Conservation (phyloP, 2,797 vertebrate genomes). For the Schizopygopsis malacanthus region DNA sequence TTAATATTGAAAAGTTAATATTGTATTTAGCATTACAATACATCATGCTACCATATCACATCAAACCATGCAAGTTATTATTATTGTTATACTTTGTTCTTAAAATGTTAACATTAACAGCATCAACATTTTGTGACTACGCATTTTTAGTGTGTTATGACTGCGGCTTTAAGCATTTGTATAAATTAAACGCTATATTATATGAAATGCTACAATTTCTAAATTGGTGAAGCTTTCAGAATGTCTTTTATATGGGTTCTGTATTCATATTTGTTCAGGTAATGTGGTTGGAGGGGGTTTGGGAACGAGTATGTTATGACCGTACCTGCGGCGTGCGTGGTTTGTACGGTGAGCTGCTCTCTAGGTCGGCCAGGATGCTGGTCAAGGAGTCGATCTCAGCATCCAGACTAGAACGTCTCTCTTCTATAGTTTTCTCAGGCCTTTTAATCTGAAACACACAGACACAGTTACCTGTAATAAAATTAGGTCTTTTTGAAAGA, state of each 20-base stretch:
- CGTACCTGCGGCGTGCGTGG: constrained; percentile 84
- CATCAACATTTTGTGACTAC: neutral
- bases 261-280: neutral
- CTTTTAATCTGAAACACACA: constrained; percentile 80
- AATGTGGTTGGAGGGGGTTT: neutral
- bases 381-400: constrained; percentile 97
- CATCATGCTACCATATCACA: neutral
- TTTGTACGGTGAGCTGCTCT: constrained; percentile 96
- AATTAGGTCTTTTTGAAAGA: constrained; percentile 19
- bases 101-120: no score
- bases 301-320: neutral
- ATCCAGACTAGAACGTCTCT: constrained; percentile 93
- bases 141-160: neutral
- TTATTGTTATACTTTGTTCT: neutral
- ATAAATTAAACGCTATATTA: neutral
- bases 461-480: constrained; percentile 42
- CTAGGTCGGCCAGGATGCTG: constrained; percentile 94
- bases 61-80: neutral
- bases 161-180: neutral
- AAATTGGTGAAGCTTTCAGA: neutral
- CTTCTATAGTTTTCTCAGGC: constrained; percentile 90
- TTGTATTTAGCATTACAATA: neutral
- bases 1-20: no score
- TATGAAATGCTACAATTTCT: neutral
- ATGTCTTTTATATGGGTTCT: neutral